A percentile compares a stretch with the other conserved stretches of the same genome.
phyloP scores from a whole-genome alignment of 2,888 invertebrate species.

The Meloe dianella region DNA sequence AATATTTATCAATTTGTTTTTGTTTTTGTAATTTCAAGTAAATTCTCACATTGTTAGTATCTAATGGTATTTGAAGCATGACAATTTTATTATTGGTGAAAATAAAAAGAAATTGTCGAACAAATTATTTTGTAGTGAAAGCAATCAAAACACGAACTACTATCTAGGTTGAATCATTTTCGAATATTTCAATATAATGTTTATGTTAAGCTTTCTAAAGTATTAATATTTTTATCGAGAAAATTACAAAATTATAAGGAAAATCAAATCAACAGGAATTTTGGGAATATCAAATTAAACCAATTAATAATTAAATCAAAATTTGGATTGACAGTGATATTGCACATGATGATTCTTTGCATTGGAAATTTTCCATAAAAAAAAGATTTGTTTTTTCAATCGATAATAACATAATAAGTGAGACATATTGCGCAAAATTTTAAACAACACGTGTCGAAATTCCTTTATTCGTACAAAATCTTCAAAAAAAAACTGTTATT shows the following conservation, averaged over 20 bases:
- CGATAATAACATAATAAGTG: neutral
- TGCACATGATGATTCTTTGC: neutral
- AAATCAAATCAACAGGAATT: too few relatives aligned
- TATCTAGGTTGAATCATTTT: constrained; percentile 1
- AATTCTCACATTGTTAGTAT: neutral
- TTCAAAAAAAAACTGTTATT: too few relatives aligned
- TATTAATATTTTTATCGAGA: too few relatives aligned
- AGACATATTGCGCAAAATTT: neutral
- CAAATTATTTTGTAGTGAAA: constrained; percentile 2
- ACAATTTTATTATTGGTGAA: constrained; percentile 3
- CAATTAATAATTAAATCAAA: too few relatives aligned
- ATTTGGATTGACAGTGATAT: too few relatives aligned
- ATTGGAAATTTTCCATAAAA: neutral
- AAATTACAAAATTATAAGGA: neutral
- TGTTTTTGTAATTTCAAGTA: neutral
- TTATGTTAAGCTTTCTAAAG: neutral
- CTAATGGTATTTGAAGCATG: neutral
- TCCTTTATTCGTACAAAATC: too few relatives aligned
- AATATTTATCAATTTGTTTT: neutral
- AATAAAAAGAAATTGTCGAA: neutral
- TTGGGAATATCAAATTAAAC: too few relatives aligned
- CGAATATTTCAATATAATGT: neutral
- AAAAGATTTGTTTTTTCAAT: too few relatives aligned
- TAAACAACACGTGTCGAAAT: neutral
- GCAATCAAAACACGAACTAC: too few relatives aligned